Base-by-base conservation (phyloP, 1,140 invertebrate species). In the Drosophila suzukii region DNA sequence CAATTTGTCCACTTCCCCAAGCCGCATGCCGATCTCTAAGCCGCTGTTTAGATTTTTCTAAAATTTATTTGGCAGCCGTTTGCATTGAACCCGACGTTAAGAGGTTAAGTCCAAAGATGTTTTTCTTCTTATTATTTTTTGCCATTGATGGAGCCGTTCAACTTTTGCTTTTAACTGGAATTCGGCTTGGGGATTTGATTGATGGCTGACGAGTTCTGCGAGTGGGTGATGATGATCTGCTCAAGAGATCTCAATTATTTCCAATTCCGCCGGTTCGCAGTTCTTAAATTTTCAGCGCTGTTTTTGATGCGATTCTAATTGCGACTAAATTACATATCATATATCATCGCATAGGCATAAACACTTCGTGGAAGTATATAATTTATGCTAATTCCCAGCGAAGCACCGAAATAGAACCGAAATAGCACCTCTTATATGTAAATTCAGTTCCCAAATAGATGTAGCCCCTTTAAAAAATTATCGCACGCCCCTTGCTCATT, bases 211-310 rank as follows among this genome's bases (percentile, higher is more conserved):
- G 51, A 44, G 39, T 59, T 11, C 11, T 58, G 41, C 41, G 46
- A 56, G 57, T 53, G 49, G 66, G 67, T 78, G 60, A 49, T 75
- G 73, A 55, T 75, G 73, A 75, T 75, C 60, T 44, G 43, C 53
- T 67, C 61, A 76, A 75, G 73, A 75, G 73, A 78, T 78, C 82
- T 86, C 82, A 86, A 85, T 86, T 85, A 85, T 75, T 59, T n/a
- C 34, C 44, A 30, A 41, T 44, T 61, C 34, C 43, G 49, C 59
- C 43, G n/a, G 39, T 56, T 60, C 36, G 36, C 32, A 39, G 50
- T 43, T 47, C 20, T 49, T 27, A 13, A 51, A 24, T 55, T 17
- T 41, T 43, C n/a, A 36, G 8, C 24, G 56, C 24, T 74, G 17
- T 20, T 49, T 44, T 36, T 73, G 51, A 55, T 61, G 51, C 24